Conservation (phyloP, 2,888 invertebrate genomes). For the Microdon myrmicae region DNA sequence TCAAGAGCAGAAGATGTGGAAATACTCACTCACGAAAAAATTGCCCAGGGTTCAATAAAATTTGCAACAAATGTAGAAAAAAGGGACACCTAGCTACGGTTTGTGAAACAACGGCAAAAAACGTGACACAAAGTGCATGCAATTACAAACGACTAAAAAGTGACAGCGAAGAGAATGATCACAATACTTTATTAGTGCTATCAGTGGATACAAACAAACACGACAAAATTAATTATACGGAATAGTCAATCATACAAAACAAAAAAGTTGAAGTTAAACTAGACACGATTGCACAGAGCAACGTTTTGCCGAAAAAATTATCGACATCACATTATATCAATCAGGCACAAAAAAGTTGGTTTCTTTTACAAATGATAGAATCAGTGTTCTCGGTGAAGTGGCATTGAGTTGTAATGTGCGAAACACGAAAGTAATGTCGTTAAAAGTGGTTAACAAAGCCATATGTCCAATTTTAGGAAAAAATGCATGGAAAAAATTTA, state of each 20-base stretch:
- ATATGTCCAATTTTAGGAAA: slow-evolving; percentile 23
- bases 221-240: slow-evolving; percentile 27
- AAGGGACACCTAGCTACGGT: slow-evolving; percentile 18
- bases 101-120: slow-evolving; percentile 19
- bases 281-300: slow-evolving; percentile 38
- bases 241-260: slow-evolving; percentile 31
- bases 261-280: slow-evolving; percentile 41
- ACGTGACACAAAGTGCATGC: slow-evolving; percentile 19
- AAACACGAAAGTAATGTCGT: slow-evolving; percentile 12
- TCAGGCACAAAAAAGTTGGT: slow-evolving; percentile 17
- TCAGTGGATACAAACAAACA: slow-evolving; percentile 37
- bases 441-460: slow-evolving; percentile 27
- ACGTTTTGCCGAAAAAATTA: slow-evolving; percentile 28
- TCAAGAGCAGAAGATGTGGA: slow-evolving; percentile 26
- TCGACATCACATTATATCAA: slow-evolving; percentile 1
- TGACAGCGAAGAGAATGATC: slow-evolving; percentile 20
- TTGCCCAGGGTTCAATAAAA: slow-evolving; percentile 32
- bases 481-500: slow-evolving; percentile 29
- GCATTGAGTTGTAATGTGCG: slow-evolving; percentile 15
- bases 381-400: slow-evolving; percentile 26
- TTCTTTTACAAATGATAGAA: slow-evolving; percentile 22
- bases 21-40: slow-evolving; percentile 29
- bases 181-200: slow-evolving; percentile 38
- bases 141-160: slow-evolving; percentile 14
- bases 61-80: slow-evolving; percentile 35